A percentile compares a stretch with the other conserved stretches of the same genome.
Evolutionary conservation across 2,113 vertebrate species (phyloP).

Genomic region (Sakesphorus luctuosus): DNA sequence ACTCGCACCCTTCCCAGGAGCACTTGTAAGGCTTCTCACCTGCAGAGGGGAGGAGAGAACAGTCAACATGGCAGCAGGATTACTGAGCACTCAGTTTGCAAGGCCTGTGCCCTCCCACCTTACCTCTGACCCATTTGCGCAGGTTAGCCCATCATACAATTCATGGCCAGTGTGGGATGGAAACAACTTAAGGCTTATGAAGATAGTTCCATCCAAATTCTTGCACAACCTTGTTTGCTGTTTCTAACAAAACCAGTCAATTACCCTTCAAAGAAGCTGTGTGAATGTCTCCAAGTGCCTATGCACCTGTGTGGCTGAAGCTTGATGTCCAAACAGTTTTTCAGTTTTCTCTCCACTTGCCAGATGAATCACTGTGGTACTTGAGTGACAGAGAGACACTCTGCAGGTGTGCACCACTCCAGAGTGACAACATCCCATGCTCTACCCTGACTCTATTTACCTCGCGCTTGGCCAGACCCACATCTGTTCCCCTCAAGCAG

Average conservation of each 20-base stretch:
- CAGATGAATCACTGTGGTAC: neutral
- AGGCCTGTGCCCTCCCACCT: neutral
- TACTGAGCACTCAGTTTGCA: neutral
- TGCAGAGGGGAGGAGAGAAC: slow-evolving; percentile 62
- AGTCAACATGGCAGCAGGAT: slow-evolving; percentile 24
- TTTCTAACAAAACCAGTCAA: neutral
- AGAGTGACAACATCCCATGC: neutral
- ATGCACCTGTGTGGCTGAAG: neutral
- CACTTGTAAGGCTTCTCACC: slow-evolving; percentile 99
- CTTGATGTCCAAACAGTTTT: neutral
- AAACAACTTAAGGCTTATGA: neutral
- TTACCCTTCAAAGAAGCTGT: neutral
- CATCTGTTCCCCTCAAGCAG: neutral
- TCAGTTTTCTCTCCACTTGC: neutral
- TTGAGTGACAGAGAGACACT: neutral
- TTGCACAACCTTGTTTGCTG: neutral
- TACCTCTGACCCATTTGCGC: rapidly evolving
- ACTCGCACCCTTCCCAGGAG: slow-evolving; percentile 99
- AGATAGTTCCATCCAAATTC: neutral
- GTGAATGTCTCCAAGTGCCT: neutral
- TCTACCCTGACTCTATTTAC: neutral
- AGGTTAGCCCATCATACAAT: neutral
- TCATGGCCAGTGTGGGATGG: neutral
- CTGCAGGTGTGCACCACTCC: neutral
- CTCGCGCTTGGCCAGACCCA: rapidly evolving